Evolutionary conservation across 92 coral and sea anemone genomes (phyloP).

Genomic region (Metridium senile): DNA sequence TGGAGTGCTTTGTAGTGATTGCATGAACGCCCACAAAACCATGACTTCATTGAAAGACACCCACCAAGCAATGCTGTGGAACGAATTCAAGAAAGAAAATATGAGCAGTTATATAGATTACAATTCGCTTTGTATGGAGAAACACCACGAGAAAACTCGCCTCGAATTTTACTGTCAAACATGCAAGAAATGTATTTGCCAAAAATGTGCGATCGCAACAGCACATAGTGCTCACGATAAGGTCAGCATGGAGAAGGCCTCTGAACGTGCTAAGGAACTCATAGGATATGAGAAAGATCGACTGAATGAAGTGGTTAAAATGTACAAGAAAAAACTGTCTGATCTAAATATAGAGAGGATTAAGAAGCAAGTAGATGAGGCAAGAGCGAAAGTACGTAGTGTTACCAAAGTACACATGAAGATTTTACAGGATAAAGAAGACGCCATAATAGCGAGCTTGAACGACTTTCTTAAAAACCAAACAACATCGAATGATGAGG

Average conservation of each 20-base stretch:
- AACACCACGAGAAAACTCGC: too few species aligned
- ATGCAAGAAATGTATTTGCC: neutral
- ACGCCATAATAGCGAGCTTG: neutral
- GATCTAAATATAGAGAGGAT: neutral
- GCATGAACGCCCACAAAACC: slow-evolving; percentile 3
- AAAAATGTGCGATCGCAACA: too few species aligned
- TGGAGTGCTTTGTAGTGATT: too few species aligned
- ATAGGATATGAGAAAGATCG: neutral
- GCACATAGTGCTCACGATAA: too few species aligned
- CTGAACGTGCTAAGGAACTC: neutral
- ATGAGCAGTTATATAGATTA: neutral
- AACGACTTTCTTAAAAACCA: neutral
- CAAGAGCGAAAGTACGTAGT: neutral
- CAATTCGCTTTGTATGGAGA: neutral
- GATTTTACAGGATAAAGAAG: slow-evolving; percentile 10
- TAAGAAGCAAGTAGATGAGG: neutral
- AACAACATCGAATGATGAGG: neutral
- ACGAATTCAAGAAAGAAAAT: too few species aligned
- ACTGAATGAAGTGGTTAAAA: neutral
- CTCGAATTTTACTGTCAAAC: slow-evolving; percentile 7
- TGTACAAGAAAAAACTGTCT: neutral
- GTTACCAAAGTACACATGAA: neutral
- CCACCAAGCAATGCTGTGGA: too few species aligned
- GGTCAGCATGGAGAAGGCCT: slow-evolving; percentile 3
- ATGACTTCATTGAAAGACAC: neutral